Evolutionary conservation across 2,113 vertebrate species (phyloP).

Genomic region (Cynoglossus semilaevis): DNA sequence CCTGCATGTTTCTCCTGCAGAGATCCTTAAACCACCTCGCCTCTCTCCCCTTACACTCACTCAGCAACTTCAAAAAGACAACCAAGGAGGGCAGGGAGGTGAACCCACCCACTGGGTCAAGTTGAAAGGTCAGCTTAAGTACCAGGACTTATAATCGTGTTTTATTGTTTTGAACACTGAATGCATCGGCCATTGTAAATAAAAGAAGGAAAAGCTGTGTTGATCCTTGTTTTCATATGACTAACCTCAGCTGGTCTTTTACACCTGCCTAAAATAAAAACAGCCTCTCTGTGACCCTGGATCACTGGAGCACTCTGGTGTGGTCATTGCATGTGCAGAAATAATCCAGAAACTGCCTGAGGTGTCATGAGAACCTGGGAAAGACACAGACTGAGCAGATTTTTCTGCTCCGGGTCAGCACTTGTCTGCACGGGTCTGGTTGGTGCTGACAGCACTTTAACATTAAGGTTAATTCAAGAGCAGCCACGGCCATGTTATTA

Average conservation of each 20-base stretch:
- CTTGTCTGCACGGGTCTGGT: conserved; percentile 45
- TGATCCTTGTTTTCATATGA: neutral
- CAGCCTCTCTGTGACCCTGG: conserved; percentile 15
- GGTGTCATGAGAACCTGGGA: conserved; percentile 42
- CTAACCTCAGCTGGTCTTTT: conserved; percentile 4
- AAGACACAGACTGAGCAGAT: conserved; percentile 42
- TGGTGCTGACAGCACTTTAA: conserved; percentile 45
- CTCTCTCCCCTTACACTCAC: conserved; percentile 43
- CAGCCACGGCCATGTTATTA: conserved; percentile 14
- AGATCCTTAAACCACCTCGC: conserved; percentile 40
- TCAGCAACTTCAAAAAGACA: conserved; percentile 47
- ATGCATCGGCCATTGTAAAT: no score
- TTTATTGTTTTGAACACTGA: neutral
- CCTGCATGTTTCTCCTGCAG: conserved; percentile 53
- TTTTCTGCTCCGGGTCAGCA: conserved; percentile 46
- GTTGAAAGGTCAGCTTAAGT: conserved; percentile 1
- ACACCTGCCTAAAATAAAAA: conserved; percentile 7
- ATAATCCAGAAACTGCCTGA: conserved; percentile 14
- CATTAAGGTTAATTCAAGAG: conserved; percentile 45
- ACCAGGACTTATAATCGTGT: neutral
- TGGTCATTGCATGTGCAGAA: conserved; percentile 23
- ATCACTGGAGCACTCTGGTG: neutral
- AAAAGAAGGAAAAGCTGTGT: no score
- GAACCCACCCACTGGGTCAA: conserved; percentile 1
- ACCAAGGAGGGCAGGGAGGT: conserved; percentile 12